Evolutionary conservation across 2,797 vertebrate species (phyloP), one percentile per base, ranked within the genome.

Genomic region (Siniperca obscura): DNA sequence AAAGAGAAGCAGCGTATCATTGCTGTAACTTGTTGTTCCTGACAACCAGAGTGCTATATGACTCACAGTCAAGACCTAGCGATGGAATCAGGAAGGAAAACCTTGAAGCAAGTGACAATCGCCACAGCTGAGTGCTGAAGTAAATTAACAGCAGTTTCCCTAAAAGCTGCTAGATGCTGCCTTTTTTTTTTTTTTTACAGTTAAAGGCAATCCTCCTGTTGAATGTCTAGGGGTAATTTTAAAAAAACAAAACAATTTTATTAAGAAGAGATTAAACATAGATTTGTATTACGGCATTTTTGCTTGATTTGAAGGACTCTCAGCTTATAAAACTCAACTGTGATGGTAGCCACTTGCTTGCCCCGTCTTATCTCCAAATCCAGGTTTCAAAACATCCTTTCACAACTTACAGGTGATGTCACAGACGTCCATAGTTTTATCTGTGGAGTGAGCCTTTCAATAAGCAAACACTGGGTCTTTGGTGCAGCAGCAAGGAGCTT

Each of bases 11-110:
- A 21, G 0, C 38, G 27, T 64, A 69, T 81, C 70, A 62, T 53
- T 68, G 60, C 59, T 60, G 59, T 27, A 85, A 67, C 72, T 48
- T 46, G 89, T 91, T 91, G 91, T 92, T 91, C 83, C 74, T 80
- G 80, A 82, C 52, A 55, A 77, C 70, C 74, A 53, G 40, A 66
- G 76, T 67, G 76, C 57, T 66, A 30, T 60, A 62, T 87, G 87
- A 86, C 78, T 87, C 88, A 87, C 40, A 12, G 22, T 78, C 27
- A 1, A 74, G 77, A 79, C 30, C 74, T 4, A 53, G 66, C 87
- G 92, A 92, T 86, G 90, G 87, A 88, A 88, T 81, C 83, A 83
- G 89, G 84, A 89, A 91, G 87, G 86, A 90, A 91, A 78, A 74
- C 64, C 70, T 81, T 80, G 59, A 70, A 62, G 82, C 46, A 16